phyloP scores from a whole-genome alignment of 2,888 invertebrate genomes.

The Alloscopus bannaensis region DNA sequence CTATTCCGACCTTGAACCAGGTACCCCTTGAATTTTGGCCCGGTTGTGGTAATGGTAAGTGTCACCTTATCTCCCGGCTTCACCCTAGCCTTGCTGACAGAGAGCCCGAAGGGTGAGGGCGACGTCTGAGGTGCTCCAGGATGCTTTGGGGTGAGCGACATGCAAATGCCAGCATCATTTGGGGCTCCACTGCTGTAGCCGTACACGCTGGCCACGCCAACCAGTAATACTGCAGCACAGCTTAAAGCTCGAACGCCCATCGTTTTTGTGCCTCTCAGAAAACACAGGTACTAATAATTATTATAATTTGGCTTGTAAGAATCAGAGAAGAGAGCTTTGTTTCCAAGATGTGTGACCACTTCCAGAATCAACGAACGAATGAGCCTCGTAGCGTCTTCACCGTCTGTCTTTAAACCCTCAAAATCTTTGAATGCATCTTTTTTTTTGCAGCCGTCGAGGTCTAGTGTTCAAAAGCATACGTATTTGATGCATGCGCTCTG shows the following conservation, averaged over 20 bases:
- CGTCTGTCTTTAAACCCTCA: constrained; percentile 36
- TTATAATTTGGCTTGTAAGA: not conserved
- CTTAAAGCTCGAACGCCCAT: constrained; percentile 12
- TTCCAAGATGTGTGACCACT: not conserved
- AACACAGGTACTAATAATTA: not conserved
- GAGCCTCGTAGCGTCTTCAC: constrained; percentile 42
- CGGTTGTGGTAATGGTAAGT: constrained; percentile 34
- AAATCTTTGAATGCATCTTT: constrained; percentile 7
- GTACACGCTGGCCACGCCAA: constrained; percentile 20
- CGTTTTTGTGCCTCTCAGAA: not conserved
- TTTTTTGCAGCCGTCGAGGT: constrained; percentile 4
- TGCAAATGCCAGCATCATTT: constrained; percentile 44
- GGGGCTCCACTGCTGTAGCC: constrained; percentile 61
- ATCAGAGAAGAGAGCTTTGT: not conserved
- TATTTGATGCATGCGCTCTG: not conserved
- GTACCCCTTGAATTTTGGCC: constrained; percentile 57
- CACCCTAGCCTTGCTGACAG: constrained; percentile 44
- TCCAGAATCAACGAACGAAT: constrained; percentile 35
- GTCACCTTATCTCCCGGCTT: constrained; percentile 50
- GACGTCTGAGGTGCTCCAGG: constrained; percentile 40
- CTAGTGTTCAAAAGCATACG: constrained; percentile 13
- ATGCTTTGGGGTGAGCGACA: constrained; percentile 61
- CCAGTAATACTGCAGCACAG: constrained; percentile 19
- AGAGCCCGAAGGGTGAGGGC: constrained; percentile 41
- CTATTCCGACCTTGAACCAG: constrained; percentile 64